Conservation (phyloP, 2,888 invertebrate genomes). For the Tetramorium bicarinatum region DNA sequence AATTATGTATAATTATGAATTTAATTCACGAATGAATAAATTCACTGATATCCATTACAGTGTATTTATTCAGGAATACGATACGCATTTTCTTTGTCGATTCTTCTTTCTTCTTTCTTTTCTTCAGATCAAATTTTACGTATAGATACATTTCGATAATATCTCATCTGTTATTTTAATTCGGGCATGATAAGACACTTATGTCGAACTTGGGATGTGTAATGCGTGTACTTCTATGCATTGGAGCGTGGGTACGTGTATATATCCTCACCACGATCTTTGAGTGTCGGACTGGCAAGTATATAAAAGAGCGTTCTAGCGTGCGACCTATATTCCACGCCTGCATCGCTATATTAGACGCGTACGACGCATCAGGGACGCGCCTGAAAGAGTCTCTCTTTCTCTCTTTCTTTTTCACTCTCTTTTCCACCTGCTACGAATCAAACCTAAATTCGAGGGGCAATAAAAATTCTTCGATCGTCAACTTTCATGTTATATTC, state of each 20-base stretch:
- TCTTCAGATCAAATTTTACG: background rate
- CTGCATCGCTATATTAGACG: conserved; percentile 81
- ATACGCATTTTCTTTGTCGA: background rate
- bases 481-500: background rate
- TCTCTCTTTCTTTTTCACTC: conserved; percentile 46
- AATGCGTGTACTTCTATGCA: conserved; percentile 53
- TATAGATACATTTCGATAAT: background rate
- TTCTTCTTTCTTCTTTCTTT: background rate
- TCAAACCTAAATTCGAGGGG: conserved; percentile 64
- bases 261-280: conserved; percentile 60
- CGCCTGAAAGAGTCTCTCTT: conserved; percentile 44
- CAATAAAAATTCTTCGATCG: conserved; percentile 16
- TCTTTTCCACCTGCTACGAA: conserved; percentile 59
- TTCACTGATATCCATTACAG: background rate
- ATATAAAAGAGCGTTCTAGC: conserved; percentile 78
- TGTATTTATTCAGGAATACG: background rate
- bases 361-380: conserved; percentile 76
- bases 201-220: conserved; percentile 52
- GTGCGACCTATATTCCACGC: conserved; percentile 81
- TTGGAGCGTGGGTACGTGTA: conserved; percentile 50
- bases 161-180: conserved; percentile 16
- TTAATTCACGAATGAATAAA: background rate
- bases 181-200: conserved; percentile 5
- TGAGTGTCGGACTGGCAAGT: conserved; percentile 68
- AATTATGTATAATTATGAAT: background rate